phyloP scores from a whole-genome alignment of 2,797 vertebrate genomes.

The Smutsia gigantea region DNA sequence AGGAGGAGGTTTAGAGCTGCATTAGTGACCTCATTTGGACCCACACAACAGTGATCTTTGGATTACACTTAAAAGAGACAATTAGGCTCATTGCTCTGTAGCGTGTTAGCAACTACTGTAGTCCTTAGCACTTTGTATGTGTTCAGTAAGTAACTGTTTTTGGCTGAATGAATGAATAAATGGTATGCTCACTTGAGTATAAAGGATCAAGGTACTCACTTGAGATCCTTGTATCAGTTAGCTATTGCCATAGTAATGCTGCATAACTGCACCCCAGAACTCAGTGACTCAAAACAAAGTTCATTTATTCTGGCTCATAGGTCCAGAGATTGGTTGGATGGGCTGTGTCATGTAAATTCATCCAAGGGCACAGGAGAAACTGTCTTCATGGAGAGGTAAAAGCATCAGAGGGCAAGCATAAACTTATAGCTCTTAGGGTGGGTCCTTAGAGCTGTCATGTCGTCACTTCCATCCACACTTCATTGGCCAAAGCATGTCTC shows the following conservation, averaged over 20 bases:
- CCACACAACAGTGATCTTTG: background rate
- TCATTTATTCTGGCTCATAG: background rate
- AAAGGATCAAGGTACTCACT: background rate
- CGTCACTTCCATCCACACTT: background rate
- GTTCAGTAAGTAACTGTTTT: constrained; percentile 24
- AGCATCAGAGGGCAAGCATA: background rate
- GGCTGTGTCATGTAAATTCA: background rate
- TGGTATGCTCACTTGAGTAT: background rate
- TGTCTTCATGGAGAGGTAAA: background rate
- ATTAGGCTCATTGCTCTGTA: background rate
- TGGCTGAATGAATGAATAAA: background rate
- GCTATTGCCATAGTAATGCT: background rate
- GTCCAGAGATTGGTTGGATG: background rate
- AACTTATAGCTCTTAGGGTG: background rate
- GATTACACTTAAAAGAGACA: background rate
- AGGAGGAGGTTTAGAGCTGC: background rate
- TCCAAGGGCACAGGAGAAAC: background rate
- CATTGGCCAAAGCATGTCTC: background rate
- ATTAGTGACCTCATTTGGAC: background rate
- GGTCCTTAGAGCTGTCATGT: background rate
- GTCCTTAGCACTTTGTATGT: background rate
- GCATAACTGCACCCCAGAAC: background rate
- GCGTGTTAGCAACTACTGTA: background rate
- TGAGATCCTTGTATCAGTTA: background rate
- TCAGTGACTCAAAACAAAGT: background rate